Evolutionary conservation across 2,113 vertebrate genomes (phyloP).

Genomic region (Chaenocephalus aceratus): DNA sequence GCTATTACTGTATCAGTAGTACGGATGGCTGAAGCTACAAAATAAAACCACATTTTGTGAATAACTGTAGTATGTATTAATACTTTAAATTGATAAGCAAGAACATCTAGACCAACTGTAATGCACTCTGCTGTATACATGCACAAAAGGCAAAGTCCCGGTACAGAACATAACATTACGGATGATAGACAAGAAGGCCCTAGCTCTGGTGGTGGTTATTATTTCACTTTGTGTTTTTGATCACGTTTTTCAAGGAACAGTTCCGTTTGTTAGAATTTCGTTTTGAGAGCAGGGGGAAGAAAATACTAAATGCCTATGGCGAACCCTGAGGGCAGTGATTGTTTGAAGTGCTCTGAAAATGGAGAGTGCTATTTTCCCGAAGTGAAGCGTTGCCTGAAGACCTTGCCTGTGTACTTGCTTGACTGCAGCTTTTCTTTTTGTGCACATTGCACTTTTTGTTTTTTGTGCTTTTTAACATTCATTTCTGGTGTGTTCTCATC

Average conservation of each 20-base stretch:
- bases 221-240: conserved; percentile 6
- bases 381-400: conserved; percentile 56
- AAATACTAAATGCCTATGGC: conserved; percentile 45
- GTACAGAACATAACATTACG: neutral
- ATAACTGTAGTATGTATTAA: neutral
- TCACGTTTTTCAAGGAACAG: conserved; percentile 19
- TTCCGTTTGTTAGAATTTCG: conserved; percentile 52
- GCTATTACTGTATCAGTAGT: too few species aligned
- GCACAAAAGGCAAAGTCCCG: neutral
- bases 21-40: neutral
- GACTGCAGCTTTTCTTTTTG: conserved; percentile 17
- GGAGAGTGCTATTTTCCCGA: conserved; percentile 46
- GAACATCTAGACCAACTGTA: neutral
- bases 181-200: neutral
- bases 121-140: neutral
- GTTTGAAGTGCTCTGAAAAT: conserved; percentile 62
- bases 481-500: neutral
- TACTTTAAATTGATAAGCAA: neutral
- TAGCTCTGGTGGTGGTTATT: neutral
- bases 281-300: conserved; percentile 19
- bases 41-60: neutral
- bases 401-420: conserved; percentile 21
- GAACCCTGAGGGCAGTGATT: conserved; percentile 59
- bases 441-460: neutral
- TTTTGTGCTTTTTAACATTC: neutral